Percentiles rank a stretch among this genome's conserved stretches.
Conservation (phyloP, 2,113 vertebrate genomes). For the Bos taurus region ARS-UCD2.0 NC_037329.1:91107001-91107500, state of each 20-base stretch:
- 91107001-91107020: slow-evolving; percentile 98
- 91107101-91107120: not conserved
- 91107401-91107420: not conserved
- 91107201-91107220: not conserved
- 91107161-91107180: slow-evolving; percentile 3
- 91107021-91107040: slow-evolving; percentile 96
- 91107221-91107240: not conserved
- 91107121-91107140: not conserved
- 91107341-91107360: not conserved
- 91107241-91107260: slow-evolving; percentile 17
- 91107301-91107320: not conserved
- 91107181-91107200: not conserved
- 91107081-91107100: not conserved
- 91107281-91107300: not conserved
- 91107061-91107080: not conserved
- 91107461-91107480: not conserved
- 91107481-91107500: not conserved
- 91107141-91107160: not conserved
- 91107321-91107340: not conserved
- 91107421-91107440: not conserved
- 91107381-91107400: not conserved
- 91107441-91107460: not conserved
- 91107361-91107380: not conserved
- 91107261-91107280: not conserved
- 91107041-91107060: slow-evolving; percentile 97